Evolutionary conservation across 2,888 invertebrate genomes (phyloP), one percentile per base, ranked within the genome.

Genomic region (Scaptomyza parva): DNA sequence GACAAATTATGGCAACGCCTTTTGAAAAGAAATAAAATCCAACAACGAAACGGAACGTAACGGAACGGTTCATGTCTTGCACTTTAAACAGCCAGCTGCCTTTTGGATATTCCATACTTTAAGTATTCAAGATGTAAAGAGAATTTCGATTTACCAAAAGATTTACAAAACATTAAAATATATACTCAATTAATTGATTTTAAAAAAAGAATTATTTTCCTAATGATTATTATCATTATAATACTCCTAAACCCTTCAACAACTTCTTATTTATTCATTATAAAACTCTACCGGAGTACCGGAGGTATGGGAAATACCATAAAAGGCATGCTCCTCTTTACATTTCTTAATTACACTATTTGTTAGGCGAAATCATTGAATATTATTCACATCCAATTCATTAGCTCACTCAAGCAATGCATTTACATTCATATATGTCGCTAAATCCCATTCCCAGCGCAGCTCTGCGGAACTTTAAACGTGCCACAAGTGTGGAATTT

Each of bases 1-100:
- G 89, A 89, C 89, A 83, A 89, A 87, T 89, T 89, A 89, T 89
- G 88, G 89, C 74, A 87, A 89, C 89, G 89, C 89, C 89, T 88
- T 82, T 75, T 35, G 7, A 33, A 14, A n/a, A n/a, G n/a, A n/a
- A n/a, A n/a, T n/a, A n/a, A n/a, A n/a, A n/a, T n/a, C n/a, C 35
- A 35, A 5, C 22, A 22, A 22, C 22, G 22, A 2, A 22, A 33
- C 33, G 28, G 4, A 35, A 17, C 33, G 28, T 1, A 35, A 17
- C 17, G 17, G 65, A 20, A 14, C 45, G 44, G 55, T 63, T 76
- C 75, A 67, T 66, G 85, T 63, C 63, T 44, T 68, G 85, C 65
- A 84, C 70, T 45, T 71, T 81, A 82, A 82, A 70, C 63, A 74
- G 71, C 35, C 35, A 47, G 17, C 17, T 6, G 28, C 20, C 4